Evolutionary conservation across 2,888 invertebrate genomes (phyloP).

Genomic region (Scaeva pyrastri): DNA sequence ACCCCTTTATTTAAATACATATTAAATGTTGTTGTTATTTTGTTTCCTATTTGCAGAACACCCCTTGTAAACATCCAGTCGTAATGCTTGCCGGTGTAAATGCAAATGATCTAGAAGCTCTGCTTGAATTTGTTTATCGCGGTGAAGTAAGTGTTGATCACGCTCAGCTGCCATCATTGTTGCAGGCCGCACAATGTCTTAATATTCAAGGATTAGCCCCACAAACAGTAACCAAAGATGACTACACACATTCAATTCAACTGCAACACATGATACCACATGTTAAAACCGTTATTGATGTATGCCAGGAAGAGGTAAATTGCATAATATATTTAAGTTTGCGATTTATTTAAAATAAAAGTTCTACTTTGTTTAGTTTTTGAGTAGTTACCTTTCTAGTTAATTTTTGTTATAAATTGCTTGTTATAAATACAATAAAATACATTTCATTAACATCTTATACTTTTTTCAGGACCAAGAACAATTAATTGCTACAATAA

Average conservation of each 20-base stretch:
- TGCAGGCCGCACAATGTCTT: conserved; percentile 87
- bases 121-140: conserved; percentile 87
- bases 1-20: background rate
- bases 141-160: conserved; percentile 88
- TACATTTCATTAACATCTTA: background rate
- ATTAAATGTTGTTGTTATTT: conserved; percentile 4
- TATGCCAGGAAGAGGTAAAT: conserved; percentile 74
- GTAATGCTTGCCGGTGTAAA: conserved; percentile 87
- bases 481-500: conserved; percentile 83
- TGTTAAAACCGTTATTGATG: conserved; percentile 79
- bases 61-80: conserved; percentile 87
- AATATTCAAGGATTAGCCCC: conserved; percentile 87
- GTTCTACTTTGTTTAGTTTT: no score
- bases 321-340: no score
- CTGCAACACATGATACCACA: conserved; percentile 84
- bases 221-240: conserved; percentile 84
- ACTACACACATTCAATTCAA: conserved; percentile 84
- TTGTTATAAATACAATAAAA: no score
- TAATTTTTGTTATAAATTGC: no score
- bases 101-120: conserved; percentile 87
- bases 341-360: no score
- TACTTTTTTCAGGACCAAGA: conserved; percentile 80
- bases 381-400: no score
- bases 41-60: conserved; percentile 83
- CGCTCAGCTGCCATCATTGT: conserved; percentile 86